These are phyloP conservation scores for Anableps anableps DNA, from an alignment of 2,797 vertebrate genomes.

Conservation along the genomic window DNA sequence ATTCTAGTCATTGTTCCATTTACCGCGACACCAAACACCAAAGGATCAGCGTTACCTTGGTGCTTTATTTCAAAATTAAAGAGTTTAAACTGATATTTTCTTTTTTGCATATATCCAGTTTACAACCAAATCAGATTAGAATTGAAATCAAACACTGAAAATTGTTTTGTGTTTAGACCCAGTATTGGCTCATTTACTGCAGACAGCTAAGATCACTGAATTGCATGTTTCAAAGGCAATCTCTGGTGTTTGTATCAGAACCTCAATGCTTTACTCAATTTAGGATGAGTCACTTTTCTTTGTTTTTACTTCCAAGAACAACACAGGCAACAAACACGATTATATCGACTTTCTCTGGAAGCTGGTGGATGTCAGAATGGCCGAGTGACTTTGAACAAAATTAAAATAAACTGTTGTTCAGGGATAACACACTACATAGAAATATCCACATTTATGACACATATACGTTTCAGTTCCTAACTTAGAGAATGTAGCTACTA, in stretches of 20 bases:
- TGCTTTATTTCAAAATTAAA: constrained; percentile 43
- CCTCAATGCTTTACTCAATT: constrained; percentile 46
- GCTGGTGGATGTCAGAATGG: background rate
- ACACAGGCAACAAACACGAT: constrained; percentile 44
- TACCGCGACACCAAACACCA: constrained; percentile 22
- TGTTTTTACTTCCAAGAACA: constrained; percentile 53
- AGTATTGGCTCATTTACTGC: constrained; percentile 21
- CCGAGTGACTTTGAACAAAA: constrained; percentile 25
- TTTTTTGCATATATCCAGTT: constrained; percentile 47
- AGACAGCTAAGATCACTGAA: constrained; percentile 4
- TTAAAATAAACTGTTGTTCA: constrained; percentile 7
- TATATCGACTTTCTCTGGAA: constrained; percentile 39
- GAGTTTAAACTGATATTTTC: constrained; percentile 18
- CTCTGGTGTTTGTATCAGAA: constrained; percentile 50
- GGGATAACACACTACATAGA: background rate
- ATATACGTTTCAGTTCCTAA: background rate
- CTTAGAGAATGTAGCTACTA: too few species aligned
- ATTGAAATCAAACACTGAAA: constrained; percentile 48
- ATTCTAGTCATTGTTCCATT: constrained; percentile 9
- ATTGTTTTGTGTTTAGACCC: constrained; percentile 48
- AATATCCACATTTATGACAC: background rate
- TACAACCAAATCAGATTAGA: constrained; percentile 43
- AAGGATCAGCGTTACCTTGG: constrained; percentile 27
- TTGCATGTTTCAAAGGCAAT: constrained; percentile 55
- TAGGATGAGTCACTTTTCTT: constrained; percentile 53